phyloP scores from a whole-genome alignment of 2,888 invertebrate genomes.

The Latheticus oryzae region DNA sequence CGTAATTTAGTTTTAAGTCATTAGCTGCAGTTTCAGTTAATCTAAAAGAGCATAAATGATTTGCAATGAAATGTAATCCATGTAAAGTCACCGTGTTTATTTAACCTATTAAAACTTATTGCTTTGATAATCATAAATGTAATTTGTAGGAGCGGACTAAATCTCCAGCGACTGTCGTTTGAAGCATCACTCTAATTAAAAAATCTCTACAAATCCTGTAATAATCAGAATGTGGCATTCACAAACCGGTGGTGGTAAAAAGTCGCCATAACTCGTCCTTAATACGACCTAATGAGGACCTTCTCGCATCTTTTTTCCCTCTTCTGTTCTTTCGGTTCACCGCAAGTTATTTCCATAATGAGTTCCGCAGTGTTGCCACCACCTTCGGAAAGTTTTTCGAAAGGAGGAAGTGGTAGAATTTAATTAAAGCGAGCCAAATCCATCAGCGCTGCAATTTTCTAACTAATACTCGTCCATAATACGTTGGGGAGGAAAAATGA shows the following conservation, averaged over 20 bases:
- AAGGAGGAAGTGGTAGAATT: constrained; percentile 55
- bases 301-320: constrained; percentile 43
- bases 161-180: constrained; percentile 17
- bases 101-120: constrained; percentile 24
- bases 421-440: constrained; percentile 58
- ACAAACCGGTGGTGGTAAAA: constrained; percentile 20
- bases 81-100: constrained; percentile 15
- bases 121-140: constrained; percentile 20
- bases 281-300: constrained; percentile 44
- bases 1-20: too few species aligned
- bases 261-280: constrained; percentile 36
- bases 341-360: constrained; percentile 46
- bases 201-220: constrained; percentile 26
- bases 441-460: constrained; percentile 57
- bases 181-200: constrained; percentile 24
- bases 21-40: too few species aligned
- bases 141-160: constrained; percentile 27
- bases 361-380: constrained; percentile 45
- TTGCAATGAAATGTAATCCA: constrained; percentile 18
- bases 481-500: constrained; percentile 55
- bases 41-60: constrained; percentile 20
- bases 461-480: constrained; percentile 57
- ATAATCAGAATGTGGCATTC: constrained; percentile 17
- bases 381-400: constrained; percentile 41
- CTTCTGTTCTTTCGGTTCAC: constrained; percentile 37